These are phyloP conservation scores for Oceanodroma leucorhoa DNA, from an alignment of 2,797 vertebrate genomes.

Conservation along the genomic window DNA sequence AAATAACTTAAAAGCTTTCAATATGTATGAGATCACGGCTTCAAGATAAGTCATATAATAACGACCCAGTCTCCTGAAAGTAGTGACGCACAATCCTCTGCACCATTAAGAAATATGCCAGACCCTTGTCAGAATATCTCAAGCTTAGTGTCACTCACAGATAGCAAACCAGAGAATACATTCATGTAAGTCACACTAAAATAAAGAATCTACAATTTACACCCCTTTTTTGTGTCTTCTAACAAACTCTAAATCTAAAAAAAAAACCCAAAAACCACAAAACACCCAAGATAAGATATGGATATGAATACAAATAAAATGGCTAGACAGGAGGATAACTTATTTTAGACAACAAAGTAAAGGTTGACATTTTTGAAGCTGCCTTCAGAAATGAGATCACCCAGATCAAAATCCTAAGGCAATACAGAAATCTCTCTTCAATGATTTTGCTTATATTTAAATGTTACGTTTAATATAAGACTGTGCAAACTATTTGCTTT, in stretches of 20 bases:
- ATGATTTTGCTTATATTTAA: not conserved
- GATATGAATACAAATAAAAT: not conserved
- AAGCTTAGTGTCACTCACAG: not conserved
- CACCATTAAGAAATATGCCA: not conserved
- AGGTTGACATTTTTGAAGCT: not conserved
- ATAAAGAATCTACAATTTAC: not conserved
- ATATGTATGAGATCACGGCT: conserved; percentile 19
- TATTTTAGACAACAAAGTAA: not conserved
- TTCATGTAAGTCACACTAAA: not conserved
- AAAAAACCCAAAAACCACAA: not conserved
- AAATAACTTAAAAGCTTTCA: not conserved
- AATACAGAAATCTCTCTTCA: not conserved
- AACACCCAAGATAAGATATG: not conserved
- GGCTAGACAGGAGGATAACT: not conserved
- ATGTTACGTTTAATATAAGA: not conserved
- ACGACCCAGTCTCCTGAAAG: not conserved
- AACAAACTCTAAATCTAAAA: not conserved
- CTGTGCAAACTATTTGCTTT: not conserved
- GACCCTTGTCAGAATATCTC: not conserved
- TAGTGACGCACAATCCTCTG: not conserved
- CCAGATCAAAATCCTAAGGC: not conserved
- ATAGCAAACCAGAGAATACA: not conserved
- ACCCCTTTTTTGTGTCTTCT: not conserved
- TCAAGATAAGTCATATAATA: conserved; percentile 14
- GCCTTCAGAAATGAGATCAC: not conserved